Evolutionary conservation across 2,888 invertebrate genomes (phyloP).

Genomic region (Stenolophus ochropezus): DNA sequence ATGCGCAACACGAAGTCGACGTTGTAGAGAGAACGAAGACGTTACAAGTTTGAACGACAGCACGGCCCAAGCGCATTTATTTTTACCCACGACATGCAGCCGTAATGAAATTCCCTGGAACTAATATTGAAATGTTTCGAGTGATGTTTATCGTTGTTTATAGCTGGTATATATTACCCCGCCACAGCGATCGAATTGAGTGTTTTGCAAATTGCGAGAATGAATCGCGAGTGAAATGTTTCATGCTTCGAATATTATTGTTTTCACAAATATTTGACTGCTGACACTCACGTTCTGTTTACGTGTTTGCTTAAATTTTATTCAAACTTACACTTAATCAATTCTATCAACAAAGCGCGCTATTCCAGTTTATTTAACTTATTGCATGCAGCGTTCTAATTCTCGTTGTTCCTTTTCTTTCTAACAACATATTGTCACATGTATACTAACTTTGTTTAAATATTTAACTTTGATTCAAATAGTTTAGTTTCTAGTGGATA

Average conservation of each 20-base stretch:
- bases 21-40: slow-evolving; percentile 7
- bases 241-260: background rate
- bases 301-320: background rate
- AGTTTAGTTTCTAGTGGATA: too few relatives aligned
- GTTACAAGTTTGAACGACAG: background rate
- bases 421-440: too few relatives aligned
- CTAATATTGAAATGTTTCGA: slow-evolving; percentile 52
- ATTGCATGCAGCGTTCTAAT: background rate
- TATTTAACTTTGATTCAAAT: too few relatives aligned
- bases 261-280: background rate
- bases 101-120: slow-evolving; percentile 50
- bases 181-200: slow-evolving; percentile 1
- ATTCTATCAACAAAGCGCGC: background rate
- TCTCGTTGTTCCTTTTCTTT: too few relatives aligned
- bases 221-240: slow-evolving; percentile 18
- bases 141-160: slow-evolving; percentile 46
- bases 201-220: slow-evolving; percentile 42
- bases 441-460: too few relatives aligned
- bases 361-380: background rate
- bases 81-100: slow-evolving; percentile 24
- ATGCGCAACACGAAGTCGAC: slow-evolving; percentile 10
- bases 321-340: background rate
- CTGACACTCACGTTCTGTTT: background rate
- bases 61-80: slow-evolving; percentile 13
- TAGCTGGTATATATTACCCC: slow-evolving; percentile 16